phyloP scores from a whole-genome alignment of 2,797 vertebrate genomes.

The Eutrigla gurnardus region DNA sequence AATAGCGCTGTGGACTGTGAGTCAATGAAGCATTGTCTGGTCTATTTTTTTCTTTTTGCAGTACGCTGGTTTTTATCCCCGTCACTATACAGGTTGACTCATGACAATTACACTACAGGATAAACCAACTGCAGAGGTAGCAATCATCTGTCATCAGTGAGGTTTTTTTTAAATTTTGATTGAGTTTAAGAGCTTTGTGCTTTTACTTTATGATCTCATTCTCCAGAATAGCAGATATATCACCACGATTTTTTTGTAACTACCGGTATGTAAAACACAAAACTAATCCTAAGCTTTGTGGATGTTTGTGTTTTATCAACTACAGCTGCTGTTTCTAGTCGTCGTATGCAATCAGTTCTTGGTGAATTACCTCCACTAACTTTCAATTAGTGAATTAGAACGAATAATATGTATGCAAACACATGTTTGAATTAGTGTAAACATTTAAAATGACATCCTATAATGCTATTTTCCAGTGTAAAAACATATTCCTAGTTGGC shows the following conservation, averaged over 20 bases:
- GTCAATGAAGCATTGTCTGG: not conserved
- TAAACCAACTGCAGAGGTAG: not conserved
- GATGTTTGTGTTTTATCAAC: not conserved
- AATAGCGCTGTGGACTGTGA: constrained; percentile 18
- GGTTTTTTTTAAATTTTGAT: not conserved
- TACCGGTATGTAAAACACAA: too few species aligned
- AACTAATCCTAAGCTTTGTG: too few species aligned
- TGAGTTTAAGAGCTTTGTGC: not conserved
- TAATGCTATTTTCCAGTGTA: not conserved
- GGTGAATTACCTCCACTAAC: not conserved
- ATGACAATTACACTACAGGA: not conserved
- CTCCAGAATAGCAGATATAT: too few species aligned
- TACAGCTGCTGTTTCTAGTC: not conserved
- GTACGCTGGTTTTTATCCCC: not conserved
- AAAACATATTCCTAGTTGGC: not conserved
- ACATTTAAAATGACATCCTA: fast-evolving
- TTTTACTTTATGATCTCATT: not conserved
- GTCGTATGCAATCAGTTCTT: not conserved
- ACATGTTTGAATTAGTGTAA: not conserved
- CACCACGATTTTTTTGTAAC: not conserved
- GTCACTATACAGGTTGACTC: not conserved
- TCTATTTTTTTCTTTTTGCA: not conserved
- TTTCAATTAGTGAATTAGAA: too few species aligned
- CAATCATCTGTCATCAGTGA: not conserved
- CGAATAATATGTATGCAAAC: not conserved